phyloP scores from a whole-genome alignment of 2,888 invertebrate genomes.

The Drosophila sordidapex region DNA sequence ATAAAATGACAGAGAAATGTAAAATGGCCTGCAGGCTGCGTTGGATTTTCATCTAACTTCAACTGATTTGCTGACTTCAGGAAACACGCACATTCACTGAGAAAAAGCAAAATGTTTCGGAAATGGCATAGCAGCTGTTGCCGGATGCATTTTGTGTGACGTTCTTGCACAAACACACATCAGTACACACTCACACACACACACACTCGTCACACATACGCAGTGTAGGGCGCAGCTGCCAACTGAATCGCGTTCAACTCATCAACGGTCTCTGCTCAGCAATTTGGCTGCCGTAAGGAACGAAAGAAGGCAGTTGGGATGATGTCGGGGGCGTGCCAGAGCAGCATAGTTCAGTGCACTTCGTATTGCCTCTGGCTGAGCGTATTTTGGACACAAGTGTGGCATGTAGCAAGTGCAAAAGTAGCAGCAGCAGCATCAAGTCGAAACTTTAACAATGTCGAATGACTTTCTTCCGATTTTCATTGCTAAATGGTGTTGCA shows the following conservation, averaged over 20 bases:
- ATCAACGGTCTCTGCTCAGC: constrained; percentile 55
- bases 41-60: constrained; percentile 35
- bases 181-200: constrained; percentile 1
- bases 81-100: constrained; percentile 16
- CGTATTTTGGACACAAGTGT: constrained; percentile 43
- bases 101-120: constrained; percentile 75
- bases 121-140: constrained; percentile 69
- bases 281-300: constrained; percentile 48
- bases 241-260: constrained; percentile 57
- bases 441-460: constrained; percentile 44
- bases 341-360: constrained; percentile 50
- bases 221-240: constrained; percentile 55
- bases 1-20: constrained; percentile 26
- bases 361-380: constrained; percentile 35
- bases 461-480: constrained; percentile 66
- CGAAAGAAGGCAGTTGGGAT: neutral
- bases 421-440: constrained; percentile 14
- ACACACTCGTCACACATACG: constrained; percentile 48
- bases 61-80: constrained; percentile 68
- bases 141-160: constrained; percentile 69
- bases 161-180: constrained; percentile 16
- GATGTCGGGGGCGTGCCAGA: constrained; percentile 1
- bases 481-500: constrained; percentile 57
- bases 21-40: constrained; percentile 19
- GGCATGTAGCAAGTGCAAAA: constrained; percentile 16